Evolutionary conservation across 1,140 invertebrate genomes (phyloP).

Genomic region (Rhopalosiphum maidis): DNA sequence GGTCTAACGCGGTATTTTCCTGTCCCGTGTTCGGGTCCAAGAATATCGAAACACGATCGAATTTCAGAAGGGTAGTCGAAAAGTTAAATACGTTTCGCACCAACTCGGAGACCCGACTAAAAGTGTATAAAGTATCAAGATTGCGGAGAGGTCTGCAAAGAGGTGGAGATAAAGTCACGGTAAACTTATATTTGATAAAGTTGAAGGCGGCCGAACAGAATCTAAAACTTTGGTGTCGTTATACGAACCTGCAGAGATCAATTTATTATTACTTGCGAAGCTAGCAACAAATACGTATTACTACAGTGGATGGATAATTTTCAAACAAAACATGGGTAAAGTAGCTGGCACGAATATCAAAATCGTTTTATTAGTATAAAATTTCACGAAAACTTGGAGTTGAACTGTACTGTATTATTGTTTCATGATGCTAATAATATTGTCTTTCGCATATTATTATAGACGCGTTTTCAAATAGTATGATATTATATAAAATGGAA

Average conservation of each 20-base stretch:
- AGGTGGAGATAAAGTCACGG: too few relatives aligned
- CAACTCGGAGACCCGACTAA: neutral
- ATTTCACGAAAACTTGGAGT: neutral
- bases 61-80: neutral
- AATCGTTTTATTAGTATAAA: neutral
- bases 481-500: neutral
- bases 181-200: constrained; percentile 39
- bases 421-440: neutral
- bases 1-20: neutral
- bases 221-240: constrained; percentile 26
- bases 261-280: constrained; percentile 14
- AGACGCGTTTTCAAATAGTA: neutral
- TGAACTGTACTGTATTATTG: neutral
- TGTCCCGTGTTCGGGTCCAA: neutral
- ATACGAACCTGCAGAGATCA: neutral
- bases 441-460: neutral
- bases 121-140: neutral
- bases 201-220: neutral
- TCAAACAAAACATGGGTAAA: neutral
- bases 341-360: neutral
- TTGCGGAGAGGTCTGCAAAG: neutral
- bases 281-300: neutral
- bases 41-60: neutral
- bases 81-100: neutral
- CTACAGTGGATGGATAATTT: neutral